Base-by-base conservation (phyloP, 2,113 vertebrate species). In the Chloropsis hardwickii region DNA sequence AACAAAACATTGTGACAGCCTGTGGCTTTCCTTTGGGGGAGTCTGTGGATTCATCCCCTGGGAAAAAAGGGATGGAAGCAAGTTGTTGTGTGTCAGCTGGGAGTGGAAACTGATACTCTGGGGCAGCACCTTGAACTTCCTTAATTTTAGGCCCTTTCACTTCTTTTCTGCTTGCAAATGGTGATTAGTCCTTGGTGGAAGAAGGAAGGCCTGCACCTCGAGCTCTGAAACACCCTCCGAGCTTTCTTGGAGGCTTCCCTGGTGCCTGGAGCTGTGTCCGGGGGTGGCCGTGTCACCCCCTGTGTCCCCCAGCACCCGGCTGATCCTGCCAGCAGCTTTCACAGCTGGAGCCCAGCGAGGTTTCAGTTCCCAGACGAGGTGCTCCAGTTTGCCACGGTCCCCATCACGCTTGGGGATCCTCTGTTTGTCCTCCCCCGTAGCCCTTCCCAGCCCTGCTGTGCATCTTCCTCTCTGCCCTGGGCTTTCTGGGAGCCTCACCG, bases 401-500 rank as follows among this genome's bases (percentile, higher is more conserved):
- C 42, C 39, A 12, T 40, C 60, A 17, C 8, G 5, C 2, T 22
- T n/a, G 67, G 72, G 14, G 33, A 47, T 24, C 27, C 40, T 24
- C 35, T 7, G 2, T n/a, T 74, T 66, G 35, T 20, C 17, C 20
- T 85, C 18, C 45, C 53, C 14, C 10, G 10, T 2, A 85, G 44
- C 29, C 25, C 5, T 92, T 54, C 54, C 50, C 1, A 2, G 1
- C 18, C 25, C 3, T 6, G 0, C 4, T 17, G 39, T 19, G 25
- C 14, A 45, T 56, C 53, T 33, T 64, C 44, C 35, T 56, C 35
- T 44, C 42, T n/a, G 4, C 23, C 21, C 16, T 4, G 44, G 47
- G 51, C 44, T 58, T 58, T 28, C 61, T 28, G 9, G 0, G 5
- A 44, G 24, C 45, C 65, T 33, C 1, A 0, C 42, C 6, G 53